These are phyloP conservation scores for Scomber japonicus DNA, from an alignment of 2,113 vertebrate species.

Conservation along the genomic window DNA sequence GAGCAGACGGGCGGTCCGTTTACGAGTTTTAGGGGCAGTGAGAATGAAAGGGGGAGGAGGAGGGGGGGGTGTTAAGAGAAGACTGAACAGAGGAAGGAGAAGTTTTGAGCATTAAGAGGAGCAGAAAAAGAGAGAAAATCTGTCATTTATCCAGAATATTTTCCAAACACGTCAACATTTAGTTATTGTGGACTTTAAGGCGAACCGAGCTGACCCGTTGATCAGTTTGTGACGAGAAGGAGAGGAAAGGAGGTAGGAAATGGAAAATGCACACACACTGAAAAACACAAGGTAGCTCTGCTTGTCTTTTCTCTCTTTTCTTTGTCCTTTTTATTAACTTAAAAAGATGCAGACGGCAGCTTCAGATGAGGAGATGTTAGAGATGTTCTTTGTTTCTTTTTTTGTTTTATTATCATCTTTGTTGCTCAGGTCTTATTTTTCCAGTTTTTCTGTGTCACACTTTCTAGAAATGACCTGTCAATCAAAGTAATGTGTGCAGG, in stretches of 20 bases:
- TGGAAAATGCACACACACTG: slow-evolving; percentile 7
- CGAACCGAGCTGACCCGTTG: background rate
- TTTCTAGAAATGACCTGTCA: background rate
- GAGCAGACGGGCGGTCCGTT: slow-evolving; percentile 35
- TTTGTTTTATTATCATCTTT: background rate
- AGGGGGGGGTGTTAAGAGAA: background rate
- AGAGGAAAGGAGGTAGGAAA: slow-evolving; percentile 61
- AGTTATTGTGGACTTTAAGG: background rate
- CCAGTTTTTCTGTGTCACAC: background rate
- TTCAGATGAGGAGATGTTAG: background rate
- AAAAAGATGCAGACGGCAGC: background rate
- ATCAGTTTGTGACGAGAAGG: slow-evolving; percentile 14
- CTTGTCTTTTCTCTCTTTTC: background rate
- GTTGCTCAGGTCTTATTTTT: no score
- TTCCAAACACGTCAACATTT: background rate
- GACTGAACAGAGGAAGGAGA: slow-evolving; percentile 1
- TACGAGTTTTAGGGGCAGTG: slow-evolving; percentile 12
- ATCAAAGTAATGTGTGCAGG: background rate
- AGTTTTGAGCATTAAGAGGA: background rate
- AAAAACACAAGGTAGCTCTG: slow-evolving; percentile 6
- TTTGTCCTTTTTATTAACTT: background rate
- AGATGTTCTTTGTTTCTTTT: no score
- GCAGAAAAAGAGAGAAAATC: background rate
- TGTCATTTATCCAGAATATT: background rate
- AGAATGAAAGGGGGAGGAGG: slow-evolving; percentile 23